Conservation (phyloP, 1,140 invertebrate species). For the Drosophila navojoa region DNA sequence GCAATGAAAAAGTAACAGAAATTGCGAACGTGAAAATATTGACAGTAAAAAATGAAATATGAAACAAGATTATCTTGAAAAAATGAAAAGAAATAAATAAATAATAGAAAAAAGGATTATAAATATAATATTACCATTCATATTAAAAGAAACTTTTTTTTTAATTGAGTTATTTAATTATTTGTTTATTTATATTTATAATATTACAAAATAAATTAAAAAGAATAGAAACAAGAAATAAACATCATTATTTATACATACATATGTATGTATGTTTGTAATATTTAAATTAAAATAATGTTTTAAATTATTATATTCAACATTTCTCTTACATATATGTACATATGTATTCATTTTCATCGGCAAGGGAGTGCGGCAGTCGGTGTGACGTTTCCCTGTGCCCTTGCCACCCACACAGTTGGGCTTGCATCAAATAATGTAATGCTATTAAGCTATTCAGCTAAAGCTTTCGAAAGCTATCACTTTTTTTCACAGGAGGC, state of each 20-base stretch:
- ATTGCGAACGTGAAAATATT: background rate
- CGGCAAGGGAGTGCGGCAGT: background rate
- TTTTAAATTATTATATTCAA: no score
- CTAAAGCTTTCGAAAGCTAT: background rate
- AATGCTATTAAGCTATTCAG: background rate
- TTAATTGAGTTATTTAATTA: no score
- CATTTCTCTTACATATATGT: no score
- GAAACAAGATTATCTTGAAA: background rate
- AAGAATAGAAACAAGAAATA: no score
- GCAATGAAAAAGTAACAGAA: background rate
- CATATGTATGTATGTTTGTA: no score
- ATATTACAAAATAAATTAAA: background rate
- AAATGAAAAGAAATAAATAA: background rate
- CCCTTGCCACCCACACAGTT: background rate
- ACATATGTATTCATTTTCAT: no score
- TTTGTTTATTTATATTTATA: no score
- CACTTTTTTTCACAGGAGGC: no score
- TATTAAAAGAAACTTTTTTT: no score
- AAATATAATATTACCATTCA: no score
- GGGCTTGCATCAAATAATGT: slow-evolving; percentile 16
- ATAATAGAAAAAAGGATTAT: no score
- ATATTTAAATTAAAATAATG: background rate
- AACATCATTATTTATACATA: no score
- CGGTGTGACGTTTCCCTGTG: background rate
- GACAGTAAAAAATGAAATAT: background rate